Conservation (phyloP, 2,888 invertebrate genomes). For the Oxytorus armatus region DNA sequence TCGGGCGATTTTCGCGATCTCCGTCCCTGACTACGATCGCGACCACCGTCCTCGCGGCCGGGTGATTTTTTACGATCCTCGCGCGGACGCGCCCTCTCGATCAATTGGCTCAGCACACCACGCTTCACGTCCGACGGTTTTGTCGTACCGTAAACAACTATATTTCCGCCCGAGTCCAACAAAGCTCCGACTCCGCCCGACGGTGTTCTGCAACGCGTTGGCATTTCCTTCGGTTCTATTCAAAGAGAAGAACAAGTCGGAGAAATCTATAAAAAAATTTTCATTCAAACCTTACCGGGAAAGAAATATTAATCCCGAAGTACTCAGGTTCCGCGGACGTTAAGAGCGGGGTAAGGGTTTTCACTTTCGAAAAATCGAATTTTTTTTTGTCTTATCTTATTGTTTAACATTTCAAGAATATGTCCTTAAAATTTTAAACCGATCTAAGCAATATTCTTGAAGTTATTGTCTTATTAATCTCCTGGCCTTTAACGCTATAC, state of each 20-base stretch:
- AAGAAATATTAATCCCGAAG: too few relatives aligned
- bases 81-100: constrained; percentile 86
- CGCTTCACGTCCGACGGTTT: constrained; percentile 78
- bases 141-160: constrained; percentile 80
- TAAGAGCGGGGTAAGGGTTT: too few relatives aligned
- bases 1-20: constrained; percentile 83
- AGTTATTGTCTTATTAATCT: too few relatives aligned
- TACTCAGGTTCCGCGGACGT: too few relatives aligned
- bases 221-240: constrained; percentile 80
- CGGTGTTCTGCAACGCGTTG: constrained; percentile 81
- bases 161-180: constrained; percentile 82
- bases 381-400: too few relatives aligned
- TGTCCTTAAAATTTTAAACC: too few relatives aligned
- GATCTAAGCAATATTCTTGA: too few relatives aligned
- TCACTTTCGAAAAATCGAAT: too few relatives aligned
- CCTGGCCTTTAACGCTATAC: too few relatives aligned
- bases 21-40: constrained; percentile 80
- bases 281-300: neutral
- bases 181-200: constrained; percentile 79
- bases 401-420: too few relatives aligned
- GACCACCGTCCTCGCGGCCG: constrained; percentile 79
- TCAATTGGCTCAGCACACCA: constrained; percentile 86
- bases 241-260: constrained; percentile 12
- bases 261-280: neutral
- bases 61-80: constrained; percentile 85